Conservation (phyloP, 2,888 invertebrate species). For the Sicus ferrugineus region DNA sequence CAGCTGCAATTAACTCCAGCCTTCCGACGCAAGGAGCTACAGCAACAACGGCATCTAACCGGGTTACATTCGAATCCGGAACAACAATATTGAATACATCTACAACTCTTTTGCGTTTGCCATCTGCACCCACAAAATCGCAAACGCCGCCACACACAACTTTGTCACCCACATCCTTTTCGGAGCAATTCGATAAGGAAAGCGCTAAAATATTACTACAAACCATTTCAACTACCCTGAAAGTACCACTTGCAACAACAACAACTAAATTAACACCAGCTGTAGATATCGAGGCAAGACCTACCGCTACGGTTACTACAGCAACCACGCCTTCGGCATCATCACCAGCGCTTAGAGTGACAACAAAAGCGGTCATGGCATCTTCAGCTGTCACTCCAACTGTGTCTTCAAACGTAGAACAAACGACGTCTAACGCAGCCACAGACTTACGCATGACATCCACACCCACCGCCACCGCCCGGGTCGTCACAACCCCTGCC, state of each 20-base stretch:
- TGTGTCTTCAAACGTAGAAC: too few relatives aligned
- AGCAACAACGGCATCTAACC: constrained; percentile 36
- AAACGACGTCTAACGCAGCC: constrained; percentile 6
- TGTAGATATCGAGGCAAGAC: background rate
- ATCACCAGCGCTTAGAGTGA: constrained; percentile 10
- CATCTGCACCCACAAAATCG: constrained; percentile 27
- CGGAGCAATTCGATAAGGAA: constrained; percentile 55
- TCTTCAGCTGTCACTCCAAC: background rate
- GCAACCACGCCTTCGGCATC: background rate
- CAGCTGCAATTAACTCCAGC: background rate
- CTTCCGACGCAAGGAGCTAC: constrained; percentile 18
- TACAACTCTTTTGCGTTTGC: background rate
- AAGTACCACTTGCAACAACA: constrained; percentile 9
- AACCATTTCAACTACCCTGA: constrained; percentile 34
- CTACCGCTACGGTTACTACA: background rate
- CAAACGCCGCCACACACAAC: constrained; percentile 24
- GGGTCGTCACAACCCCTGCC: background rate
- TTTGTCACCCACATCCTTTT: constrained; percentile 27
- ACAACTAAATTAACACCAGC: constrained; percentile 16
- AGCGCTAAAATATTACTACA: constrained; percentile 60
- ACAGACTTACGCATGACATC: background rate
- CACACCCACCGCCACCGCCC: background rate
- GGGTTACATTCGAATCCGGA: constrained; percentile 26
- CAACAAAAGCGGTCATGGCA: constrained; percentile 12
- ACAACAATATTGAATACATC: background rate